Conservation (phyloP, 2,113 vertebrate genomes). For the Hippotragus niger region DNA sequence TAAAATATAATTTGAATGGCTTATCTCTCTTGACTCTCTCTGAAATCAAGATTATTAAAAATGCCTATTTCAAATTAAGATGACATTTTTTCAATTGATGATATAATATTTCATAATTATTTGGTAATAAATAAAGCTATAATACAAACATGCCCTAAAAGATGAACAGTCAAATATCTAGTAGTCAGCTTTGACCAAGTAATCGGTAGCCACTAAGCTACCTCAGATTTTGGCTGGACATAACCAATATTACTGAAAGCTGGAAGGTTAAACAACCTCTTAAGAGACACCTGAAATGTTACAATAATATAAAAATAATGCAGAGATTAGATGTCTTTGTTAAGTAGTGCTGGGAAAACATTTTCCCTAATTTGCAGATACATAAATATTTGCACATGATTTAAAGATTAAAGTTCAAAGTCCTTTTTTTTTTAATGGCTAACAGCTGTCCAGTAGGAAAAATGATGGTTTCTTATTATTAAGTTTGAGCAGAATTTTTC, state of each 20-base stretch:
- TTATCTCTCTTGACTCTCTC: neutral
- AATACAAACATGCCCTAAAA: neutral
- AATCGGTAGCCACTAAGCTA: neutral
- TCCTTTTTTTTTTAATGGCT: slow-evolving; percentile 46
- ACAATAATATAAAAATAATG: slow-evolving; percentile 49
- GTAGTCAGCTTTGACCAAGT: neutral
- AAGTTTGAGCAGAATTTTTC: neutral
- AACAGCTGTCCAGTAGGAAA: slow-evolving; percentile 30
- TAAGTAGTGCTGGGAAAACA: slow-evolving; percentile 50
- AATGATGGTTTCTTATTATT: neutral
- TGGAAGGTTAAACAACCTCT: neutral
- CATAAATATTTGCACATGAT: slow-evolving; percentile 50
- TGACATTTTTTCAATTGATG: neutral
- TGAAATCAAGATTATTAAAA: slow-evolving; percentile 22
- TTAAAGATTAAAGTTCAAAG: slow-evolving; percentile 46
- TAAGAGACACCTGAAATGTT: slow-evolving; percentile 35
- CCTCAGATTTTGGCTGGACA: neutral
- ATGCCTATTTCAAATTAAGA: slow-evolving; percentile 10
- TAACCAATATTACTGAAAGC: neutral
- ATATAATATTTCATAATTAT: neutral
- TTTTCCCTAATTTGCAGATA: slow-evolving; percentile 36
- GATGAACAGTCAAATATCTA: neutral
- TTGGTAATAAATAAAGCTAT: neutral
- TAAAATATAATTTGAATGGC: neutral
- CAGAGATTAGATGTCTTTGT: slow-evolving; percentile 23